Evolutionary conservation across 2,888 invertebrate species (phyloP).

Genomic region (Ellobium chinense): DNA sequence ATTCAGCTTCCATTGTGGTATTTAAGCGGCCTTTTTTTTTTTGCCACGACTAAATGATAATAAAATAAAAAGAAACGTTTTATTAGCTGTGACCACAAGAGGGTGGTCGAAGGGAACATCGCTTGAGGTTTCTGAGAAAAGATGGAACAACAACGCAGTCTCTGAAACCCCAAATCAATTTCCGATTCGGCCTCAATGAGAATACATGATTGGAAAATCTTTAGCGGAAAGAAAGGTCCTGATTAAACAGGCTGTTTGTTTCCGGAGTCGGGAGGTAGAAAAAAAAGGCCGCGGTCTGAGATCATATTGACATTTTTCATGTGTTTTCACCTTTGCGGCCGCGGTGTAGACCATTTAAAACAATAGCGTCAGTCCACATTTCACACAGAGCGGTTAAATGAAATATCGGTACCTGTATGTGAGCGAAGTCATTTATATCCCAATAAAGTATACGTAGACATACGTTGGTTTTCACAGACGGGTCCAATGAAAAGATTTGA

Average conservation of each 20-base stretch:
- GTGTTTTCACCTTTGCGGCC: not conserved
- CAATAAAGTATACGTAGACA: no score
- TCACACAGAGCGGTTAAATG: no score
- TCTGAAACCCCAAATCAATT: constrained; percentile 22
- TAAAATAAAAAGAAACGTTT: constrained; percentile 3
- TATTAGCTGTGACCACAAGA: not conserved
- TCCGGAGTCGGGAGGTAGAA: not conserved
- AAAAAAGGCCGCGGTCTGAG: constrained; percentile 4
- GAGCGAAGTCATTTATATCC: no score
- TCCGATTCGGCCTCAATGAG: constrained; percentile 33
- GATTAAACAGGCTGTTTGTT: constrained; percentile 20
- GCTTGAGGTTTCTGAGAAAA: not conserved
- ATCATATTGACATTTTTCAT: constrained; percentile 22
- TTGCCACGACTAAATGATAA: no score
- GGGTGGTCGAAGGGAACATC: constrained; percentile 9
- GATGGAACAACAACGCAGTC: not conserved
- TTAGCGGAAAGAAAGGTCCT: constrained; percentile 9
- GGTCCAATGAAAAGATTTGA: no score
- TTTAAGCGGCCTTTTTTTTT: no score
- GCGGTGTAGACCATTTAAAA: no score
- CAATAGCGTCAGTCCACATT: not conserved
- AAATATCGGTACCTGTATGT: no score
- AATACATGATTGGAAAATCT: constrained; percentile 27
- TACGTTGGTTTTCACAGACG: no score
- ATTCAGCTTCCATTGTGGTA: not conserved